phyloP scores from a whole-genome alignment of 2,888 invertebrate species.

The Antitype chi region DNA sequence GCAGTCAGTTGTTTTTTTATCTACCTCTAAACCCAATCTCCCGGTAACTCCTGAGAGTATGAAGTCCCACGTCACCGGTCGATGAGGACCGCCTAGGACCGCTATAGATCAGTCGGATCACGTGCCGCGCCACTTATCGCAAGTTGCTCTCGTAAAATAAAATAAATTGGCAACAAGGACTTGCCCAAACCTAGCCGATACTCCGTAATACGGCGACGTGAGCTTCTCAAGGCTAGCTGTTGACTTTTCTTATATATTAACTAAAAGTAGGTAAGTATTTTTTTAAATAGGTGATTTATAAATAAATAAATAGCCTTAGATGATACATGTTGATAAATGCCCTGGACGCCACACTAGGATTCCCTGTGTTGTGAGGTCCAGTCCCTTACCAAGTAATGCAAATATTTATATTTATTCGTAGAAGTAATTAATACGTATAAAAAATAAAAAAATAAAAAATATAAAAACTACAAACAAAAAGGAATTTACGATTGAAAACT shows the following conservation, averaged over 20 bases:
- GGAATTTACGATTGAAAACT: no score
- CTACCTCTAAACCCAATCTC: not conserved
- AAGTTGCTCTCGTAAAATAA: constrained; percentile 82
- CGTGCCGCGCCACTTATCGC: constrained; percentile 79
- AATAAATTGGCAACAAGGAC: constrained; percentile 81
- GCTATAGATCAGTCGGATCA: constrained; percentile 75
- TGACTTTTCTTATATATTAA: constrained; percentile 20
- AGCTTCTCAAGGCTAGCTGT: constrained; percentile 25
- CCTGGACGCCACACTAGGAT: no score
- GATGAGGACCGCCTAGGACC: constrained; percentile 67
- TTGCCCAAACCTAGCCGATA: constrained; percentile 49
- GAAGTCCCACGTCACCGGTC: constrained; percentile 56
- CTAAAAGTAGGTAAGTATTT: not conserved
- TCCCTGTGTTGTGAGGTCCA: no score
- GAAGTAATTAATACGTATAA: no score
- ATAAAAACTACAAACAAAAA: no score
- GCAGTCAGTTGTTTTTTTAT: not conserved
- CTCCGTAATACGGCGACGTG: constrained; percentile 46
- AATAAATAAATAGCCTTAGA: no score
- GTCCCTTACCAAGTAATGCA: no score
- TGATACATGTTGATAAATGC: no score
- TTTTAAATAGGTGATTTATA: not conserved
- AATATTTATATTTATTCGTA: no score
- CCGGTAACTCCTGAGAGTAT: constrained; percentile 33
- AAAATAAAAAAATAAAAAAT: no score